These are phyloP conservation scores for Tachystola acroxantha DNA, from an alignment of 2,888 invertebrate species.

Conservation along the genomic window DNA sequence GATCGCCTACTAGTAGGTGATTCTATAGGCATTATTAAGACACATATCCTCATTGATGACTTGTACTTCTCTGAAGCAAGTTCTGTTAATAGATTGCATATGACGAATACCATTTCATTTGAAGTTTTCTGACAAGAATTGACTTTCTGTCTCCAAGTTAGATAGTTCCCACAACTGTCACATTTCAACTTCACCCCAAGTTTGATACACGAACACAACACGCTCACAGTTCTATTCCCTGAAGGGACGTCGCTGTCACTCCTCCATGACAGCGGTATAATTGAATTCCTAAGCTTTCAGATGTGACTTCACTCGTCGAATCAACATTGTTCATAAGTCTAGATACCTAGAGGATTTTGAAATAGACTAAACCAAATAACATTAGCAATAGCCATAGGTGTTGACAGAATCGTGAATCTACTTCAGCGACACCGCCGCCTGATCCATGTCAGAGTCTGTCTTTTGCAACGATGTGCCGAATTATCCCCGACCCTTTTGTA, in stretches of 20 bases:
- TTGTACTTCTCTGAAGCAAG: too few relatives aligned
- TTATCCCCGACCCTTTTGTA: too few relatives aligned
- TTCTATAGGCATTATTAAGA: too few relatives aligned
- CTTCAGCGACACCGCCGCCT: too few relatives aligned
- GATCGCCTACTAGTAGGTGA: too few relatives aligned
- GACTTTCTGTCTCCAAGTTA: background rate
- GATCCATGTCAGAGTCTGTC: too few relatives aligned
- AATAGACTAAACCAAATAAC: background rate
- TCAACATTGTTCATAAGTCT: background rate
- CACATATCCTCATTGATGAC: too few relatives aligned
- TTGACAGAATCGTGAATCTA: too few relatives aligned
- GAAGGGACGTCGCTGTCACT: constrained; percentile 13
- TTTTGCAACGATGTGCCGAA: too few relatives aligned
- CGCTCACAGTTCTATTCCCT: constrained; percentile 12
- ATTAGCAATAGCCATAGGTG: too few relatives aligned
- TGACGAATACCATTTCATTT: too few relatives aligned
- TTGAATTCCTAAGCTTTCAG: constrained; percentile 28
- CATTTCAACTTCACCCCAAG: background rate
- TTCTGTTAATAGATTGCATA: too few relatives aligned
- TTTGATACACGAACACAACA: background rate
- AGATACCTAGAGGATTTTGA: background rate
- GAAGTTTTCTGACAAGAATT: background rate
- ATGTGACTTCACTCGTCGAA: background rate
- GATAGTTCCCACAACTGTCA: background rate
- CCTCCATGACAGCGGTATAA: constrained; percentile 24